Percentiles rank a stretch among this genome's conserved stretches.
Evolutionary conservation across 2,888 invertebrate species (phyloP).

Genomic region (Spilosoma lubricipeda): DNA sequence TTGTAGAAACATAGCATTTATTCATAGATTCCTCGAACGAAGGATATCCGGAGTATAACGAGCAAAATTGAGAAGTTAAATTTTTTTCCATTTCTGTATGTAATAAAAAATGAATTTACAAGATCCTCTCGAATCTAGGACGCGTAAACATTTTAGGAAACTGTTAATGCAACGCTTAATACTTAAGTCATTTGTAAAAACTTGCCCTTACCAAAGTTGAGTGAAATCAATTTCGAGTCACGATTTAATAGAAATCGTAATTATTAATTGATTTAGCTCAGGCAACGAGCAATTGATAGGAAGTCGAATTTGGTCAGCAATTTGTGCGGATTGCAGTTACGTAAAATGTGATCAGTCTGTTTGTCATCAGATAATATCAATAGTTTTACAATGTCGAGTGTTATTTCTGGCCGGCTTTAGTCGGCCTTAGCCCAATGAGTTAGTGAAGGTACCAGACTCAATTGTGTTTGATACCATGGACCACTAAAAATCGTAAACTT

Average conservation of each 20-base stretch:
- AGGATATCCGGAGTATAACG: conserved; percentile 36
- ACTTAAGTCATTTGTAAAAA: conserved; percentile 2
- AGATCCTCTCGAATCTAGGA: not conserved
- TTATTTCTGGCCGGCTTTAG: not conserved
- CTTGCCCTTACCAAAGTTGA: conserved; percentile 8
- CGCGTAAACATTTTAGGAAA: conserved; percentile 10
- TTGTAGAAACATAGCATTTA: conserved; percentile 33
- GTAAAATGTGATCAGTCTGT: conserved; percentile 19
- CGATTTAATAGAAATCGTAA: conserved; percentile 25
- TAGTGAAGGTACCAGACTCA: no score
- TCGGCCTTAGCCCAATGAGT: not conserved
- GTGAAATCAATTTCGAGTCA: conserved; percentile 8
- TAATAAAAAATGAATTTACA: conserved; percentile 2
- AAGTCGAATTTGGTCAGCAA: conserved; percentile 38
- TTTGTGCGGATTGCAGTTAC: conserved; percentile 33
- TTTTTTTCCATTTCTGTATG: not conserved
- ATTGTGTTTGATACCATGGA: no score
- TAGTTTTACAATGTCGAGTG: not conserved
- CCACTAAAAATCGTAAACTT: no score
- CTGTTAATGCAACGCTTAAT: not conserved
- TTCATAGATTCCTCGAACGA: conserved; percentile 9
- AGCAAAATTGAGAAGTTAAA: conserved; percentile 10
- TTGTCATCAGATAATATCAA: not conserved
- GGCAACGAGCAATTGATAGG: conserved; percentile 32
- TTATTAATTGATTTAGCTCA: conserved; percentile 37